Conservation (phyloP, 2,113 vertebrate species). For the Loxodonta africana region DNA sequence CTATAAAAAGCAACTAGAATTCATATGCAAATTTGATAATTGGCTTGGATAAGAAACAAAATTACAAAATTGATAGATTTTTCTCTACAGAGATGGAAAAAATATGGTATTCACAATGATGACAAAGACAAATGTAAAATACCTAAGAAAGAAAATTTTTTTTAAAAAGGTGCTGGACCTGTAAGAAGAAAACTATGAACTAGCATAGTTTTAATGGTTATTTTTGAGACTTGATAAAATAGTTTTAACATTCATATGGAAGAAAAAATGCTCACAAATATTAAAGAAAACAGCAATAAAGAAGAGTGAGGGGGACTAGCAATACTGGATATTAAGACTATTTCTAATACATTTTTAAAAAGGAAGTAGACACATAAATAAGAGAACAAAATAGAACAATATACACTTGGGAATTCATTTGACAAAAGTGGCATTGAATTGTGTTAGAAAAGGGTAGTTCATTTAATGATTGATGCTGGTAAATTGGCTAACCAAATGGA, state of each 20-base stretch:
- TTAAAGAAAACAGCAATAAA: neutral
- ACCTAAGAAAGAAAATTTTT: neutral
- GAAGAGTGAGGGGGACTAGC: neutral
- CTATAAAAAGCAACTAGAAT: slow-evolving; percentile 35
- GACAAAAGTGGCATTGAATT: slow-evolving; percentile 40
- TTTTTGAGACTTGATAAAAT: slow-evolving; percentile 53
- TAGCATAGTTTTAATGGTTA: neutral
- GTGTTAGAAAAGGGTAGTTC: slow-evolving; percentile 26
- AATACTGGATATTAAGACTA: slow-evolving; percentile 4
- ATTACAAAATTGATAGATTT: neutral
- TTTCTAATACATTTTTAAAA: slow-evolving; percentile 38
- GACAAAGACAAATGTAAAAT: slow-evolving; percentile 43
- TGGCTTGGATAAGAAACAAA: slow-evolving; percentile 12
- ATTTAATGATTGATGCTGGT: slow-evolving; percentile 18
- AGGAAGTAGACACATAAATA: neutral
- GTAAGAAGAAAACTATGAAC: slow-evolving; percentile 25
- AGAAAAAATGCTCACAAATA: neutral
- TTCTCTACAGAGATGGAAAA: neutral
- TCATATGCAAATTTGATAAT: slow-evolving; percentile 43
- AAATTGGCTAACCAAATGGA: slow-evolving; percentile 37
- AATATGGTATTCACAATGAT: neutral
- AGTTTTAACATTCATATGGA: slow-evolving; percentile 6
- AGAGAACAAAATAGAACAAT: slow-evolving; percentile 37
- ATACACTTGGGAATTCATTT: neutral
- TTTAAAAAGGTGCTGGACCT: neutral